Evolutionary conservation across 2,797 vertebrate species (phyloP).

Genomic region (Carapus acus): DNA sequence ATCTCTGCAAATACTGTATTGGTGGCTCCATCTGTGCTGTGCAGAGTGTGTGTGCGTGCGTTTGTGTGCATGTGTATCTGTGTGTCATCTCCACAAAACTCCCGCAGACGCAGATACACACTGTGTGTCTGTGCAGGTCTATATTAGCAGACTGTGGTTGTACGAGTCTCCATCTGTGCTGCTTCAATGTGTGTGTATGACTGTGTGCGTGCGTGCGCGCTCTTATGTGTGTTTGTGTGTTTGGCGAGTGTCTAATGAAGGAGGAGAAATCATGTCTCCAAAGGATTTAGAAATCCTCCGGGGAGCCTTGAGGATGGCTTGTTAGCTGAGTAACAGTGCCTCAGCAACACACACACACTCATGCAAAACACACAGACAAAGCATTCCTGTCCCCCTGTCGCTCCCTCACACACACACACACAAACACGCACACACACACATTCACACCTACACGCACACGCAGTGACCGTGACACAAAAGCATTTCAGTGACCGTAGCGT

Average conservation of each 20-base stretch:
- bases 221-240: neutral
- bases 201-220: neutral
- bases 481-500: too few species aligned
- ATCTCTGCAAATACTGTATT: too few species aligned
- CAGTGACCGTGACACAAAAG: too few species aligned
- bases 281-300: conserved; percentile 35
- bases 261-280: conserved; percentile 17
- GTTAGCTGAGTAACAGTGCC: conserved; percentile 37
- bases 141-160: neutral
- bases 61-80: neutral
- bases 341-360: conserved; percentile 2
- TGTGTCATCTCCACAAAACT: too few species aligned
- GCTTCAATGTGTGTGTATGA: neutral
- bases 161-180: neutral
- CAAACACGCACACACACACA: neutral
- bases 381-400: too few species aligned
- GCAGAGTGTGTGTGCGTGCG: conserved; percentile 1
- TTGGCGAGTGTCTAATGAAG: conserved; percentile 25
- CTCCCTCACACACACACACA: neutral
- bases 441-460: too few species aligned
- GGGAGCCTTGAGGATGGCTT: conserved; percentile 36
- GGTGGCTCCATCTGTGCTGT: conserved; percentile 8
- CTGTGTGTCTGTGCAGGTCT: neutral
- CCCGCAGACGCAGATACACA: too few species aligned
- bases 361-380: neutral